Evolutionary conservation across 2,888 invertebrate genomes (phyloP).

Genomic region (Cremastinae sp.): DNA sequence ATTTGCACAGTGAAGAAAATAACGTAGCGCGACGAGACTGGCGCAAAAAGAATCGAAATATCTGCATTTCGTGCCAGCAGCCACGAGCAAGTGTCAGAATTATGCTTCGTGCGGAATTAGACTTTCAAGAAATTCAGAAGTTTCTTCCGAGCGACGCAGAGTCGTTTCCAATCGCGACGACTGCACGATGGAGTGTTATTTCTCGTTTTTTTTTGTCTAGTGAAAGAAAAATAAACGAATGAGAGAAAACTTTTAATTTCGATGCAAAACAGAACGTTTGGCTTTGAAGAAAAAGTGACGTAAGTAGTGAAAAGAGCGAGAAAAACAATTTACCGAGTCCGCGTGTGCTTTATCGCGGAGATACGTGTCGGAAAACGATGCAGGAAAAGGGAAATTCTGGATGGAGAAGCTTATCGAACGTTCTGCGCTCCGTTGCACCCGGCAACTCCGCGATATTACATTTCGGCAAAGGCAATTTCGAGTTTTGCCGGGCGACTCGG

Average conservation of each 20-base stretch:
- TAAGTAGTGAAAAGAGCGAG: not conserved
- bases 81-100: constrained; percentile 16
- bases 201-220: not conserved
- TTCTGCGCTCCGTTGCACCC: constrained; percentile 26
- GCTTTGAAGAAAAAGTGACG: not conserved
- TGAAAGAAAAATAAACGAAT: no score
- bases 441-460: constrained; percentile 36
- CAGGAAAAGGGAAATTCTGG: constrained; percentile 19
- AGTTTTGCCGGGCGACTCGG: constrained; percentile 30
- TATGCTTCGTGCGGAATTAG: constrained; percentile 23
- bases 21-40: no score
- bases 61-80: constrained; percentile 24
- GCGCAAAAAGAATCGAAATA: not conserved
- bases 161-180: constrained; percentile 16
- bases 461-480: constrained; percentile 48
- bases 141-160: constrained; percentile 8
- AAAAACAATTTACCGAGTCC: not conserved
- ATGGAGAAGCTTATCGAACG: constrained; percentile 51
- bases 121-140: constrained; percentile 16
- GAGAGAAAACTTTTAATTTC: not conserved
- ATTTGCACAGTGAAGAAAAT: no score
- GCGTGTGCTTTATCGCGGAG: constrained; percentile 27
- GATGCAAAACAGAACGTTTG: no score
- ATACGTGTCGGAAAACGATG: constrained; percentile 63
- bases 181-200: constrained; percentile 2